Base-by-base conservation (phyloP, 2,888 invertebrate species). In the Stenoptilia bipunctidactyla region DNA sequence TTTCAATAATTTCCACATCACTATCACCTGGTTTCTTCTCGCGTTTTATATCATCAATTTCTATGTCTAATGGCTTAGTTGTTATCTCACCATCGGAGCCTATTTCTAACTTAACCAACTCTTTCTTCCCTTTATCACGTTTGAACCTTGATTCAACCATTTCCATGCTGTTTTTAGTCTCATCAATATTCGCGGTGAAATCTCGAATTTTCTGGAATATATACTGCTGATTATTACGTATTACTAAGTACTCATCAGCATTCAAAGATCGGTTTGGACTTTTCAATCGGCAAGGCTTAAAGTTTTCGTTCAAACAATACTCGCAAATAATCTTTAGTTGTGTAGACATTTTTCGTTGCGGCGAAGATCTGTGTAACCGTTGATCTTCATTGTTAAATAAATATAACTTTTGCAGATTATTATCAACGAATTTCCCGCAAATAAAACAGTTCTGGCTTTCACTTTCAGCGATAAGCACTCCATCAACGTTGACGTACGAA, bases 331-430 rank as follows among this genome's bases (percentile, higher is more conserved):
- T 69, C 47, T 83, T 83, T 0, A 80, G 46, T 45, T 74, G 70
- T 0, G 68, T 68, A 0, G 67, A 64, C 38, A 57, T 54, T 50
- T 73, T 75, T 44, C 67, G 72, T 27, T 73, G 72, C 0, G 76
- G 73, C 0, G 70, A 74, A 36, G 68, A 73, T 38, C 74, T 60
- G 36, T 77, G 73, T 2, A 79, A 37, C 38, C 70, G 69, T 36
- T 83, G 82, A 33, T 83, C 83, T 59, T 82, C 83, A 25, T 76
- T 80, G 40, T 82, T 77, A 39, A 83, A 83, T 0, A 83, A 49
- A 42, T 79, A 83, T 1, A 77, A 45, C 41, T 82, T 82, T 15
- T 82, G 79, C 1, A 55, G 39, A 38, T 49, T 57, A 10, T 66
- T 68, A 13, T 68, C 62, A 0, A 80, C 70, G 14, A 58, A 64